These are phyloP conservation scores for Zaprionus inermis DNA, from an alignment of 1,140 invertebrate genomes.

Conservation along the genomic window DNA sequence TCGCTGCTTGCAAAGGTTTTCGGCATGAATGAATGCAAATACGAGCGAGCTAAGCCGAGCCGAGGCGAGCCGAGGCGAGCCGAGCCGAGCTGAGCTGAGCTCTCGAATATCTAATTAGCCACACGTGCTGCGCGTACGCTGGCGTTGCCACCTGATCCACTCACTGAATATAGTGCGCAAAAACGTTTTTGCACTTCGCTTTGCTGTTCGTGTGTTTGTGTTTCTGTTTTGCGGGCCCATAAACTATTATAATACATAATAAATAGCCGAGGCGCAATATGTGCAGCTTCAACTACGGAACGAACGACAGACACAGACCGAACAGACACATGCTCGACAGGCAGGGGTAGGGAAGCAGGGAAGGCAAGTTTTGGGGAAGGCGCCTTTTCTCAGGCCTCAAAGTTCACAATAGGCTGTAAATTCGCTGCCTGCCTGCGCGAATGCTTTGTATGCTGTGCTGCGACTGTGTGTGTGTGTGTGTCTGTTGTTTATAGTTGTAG, in stretches of 20 bases:
- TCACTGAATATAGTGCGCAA: constrained; percentile 30
- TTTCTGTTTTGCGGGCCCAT: constrained; percentile 43
- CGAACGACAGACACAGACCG: constrained; percentile 11
- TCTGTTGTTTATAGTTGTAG: constrained; percentile 64
- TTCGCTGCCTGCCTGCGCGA: constrained; percentile 26
- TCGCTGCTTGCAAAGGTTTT: constrained; percentile 1
- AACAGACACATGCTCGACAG: constrained; percentile 58
- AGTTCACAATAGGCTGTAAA: constrained; percentile 67
- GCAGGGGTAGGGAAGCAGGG: neutral
- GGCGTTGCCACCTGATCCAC: constrained; percentile 42
- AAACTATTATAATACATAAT: constrained; percentile 67
- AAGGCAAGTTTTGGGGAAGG: constrained; percentile 41
- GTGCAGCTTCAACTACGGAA: constrained; percentile 67
- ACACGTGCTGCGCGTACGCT: constrained; percentile 20
- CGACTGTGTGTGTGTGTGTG: constrained; percentile 40
- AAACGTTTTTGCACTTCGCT: constrained; percentile 29
- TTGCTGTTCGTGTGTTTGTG: constrained; percentile 16
- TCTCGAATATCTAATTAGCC: constrained; percentile 3
- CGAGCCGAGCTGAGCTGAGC: neutral
- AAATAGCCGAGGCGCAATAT: constrained; percentile 78
- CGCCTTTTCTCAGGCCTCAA: constrained; percentile 66
- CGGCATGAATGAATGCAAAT: constrained; percentile 20
- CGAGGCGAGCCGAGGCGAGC: neutral
- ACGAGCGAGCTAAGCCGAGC: neutral
- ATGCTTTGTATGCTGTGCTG: constrained; percentile 19